Conservation (phyloP, 2,888 invertebrate genomes). For the Sphinx pinastri region DNA sequence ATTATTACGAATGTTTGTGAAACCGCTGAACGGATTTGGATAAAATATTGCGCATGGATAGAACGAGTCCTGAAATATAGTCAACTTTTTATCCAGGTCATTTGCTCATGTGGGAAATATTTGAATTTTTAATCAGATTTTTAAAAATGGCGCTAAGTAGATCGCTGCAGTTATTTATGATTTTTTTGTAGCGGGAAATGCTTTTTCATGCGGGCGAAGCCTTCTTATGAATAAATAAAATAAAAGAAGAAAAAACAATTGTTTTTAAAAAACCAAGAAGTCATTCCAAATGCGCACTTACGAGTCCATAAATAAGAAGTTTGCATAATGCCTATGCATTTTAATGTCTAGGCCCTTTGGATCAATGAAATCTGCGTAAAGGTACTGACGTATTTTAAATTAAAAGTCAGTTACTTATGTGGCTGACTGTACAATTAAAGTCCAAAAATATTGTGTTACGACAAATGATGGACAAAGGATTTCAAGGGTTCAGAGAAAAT, state of each 20-base stretch:
- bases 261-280: not conserved
- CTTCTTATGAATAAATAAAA: not conserved
- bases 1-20: too few species aligned
- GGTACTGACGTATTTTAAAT: not conserved
- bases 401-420: too few species aligned
- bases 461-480: not conserved
- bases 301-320: conserved; percentile 31
- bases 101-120: too few species aligned
- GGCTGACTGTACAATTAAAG: conserved; percentile 6
- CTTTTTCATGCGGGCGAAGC: too few species aligned
- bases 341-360: conserved; percentile 26
- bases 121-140: not conserved
- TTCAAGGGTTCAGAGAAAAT: not conserved
- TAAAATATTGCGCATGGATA: too few species aligned
- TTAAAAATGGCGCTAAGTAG: not conserved
- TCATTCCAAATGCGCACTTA: conserved; percentile 27
- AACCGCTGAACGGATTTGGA: too few species aligned
- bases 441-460: not conserved
- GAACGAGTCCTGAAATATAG: too few species aligned
- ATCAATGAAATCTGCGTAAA: conserved; percentile 28
- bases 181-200: too few species aligned
- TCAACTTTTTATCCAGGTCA: too few species aligned
- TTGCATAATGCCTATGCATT: conserved; percentile 29
- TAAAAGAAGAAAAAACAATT: not conserved
- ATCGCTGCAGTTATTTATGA: too few species aligned